These are phyloP conservation scores for Alosa sapidissima DNA, from an alignment of 2,797 vertebrate genomes.

Conservation along the genomic window DNA sequence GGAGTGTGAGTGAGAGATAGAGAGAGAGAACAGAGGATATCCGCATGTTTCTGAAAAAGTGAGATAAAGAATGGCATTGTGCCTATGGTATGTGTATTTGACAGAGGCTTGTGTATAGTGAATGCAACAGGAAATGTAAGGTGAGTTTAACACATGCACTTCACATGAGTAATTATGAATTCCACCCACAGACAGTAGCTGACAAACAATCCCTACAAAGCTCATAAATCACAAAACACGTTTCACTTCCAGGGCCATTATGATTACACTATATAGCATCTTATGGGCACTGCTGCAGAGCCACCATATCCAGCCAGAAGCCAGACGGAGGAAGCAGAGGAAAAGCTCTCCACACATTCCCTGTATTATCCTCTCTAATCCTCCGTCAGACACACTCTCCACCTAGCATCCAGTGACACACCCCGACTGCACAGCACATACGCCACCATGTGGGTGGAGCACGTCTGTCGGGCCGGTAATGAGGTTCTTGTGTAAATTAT, in stretches of 20 bases:
- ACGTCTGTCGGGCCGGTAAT: neutral
- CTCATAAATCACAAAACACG: neutral
- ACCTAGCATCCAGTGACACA: neutral
- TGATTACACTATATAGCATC: neutral
- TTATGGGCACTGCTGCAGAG: neutral
- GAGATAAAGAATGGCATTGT: slow-evolving; percentile 20
- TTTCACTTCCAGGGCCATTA: neutral
- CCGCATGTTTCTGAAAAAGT: neutral
- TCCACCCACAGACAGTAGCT: neutral
- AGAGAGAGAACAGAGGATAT: neutral
- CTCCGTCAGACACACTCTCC: neutral
- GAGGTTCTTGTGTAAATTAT: slow-evolving; percentile 28
- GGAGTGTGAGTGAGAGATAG: neutral
- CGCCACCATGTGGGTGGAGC: slow-evolving; percentile 24
- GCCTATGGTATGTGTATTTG: slow-evolving; percentile 31
- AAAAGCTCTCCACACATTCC: neutral
- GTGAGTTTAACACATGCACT: neutral
- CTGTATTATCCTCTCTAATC: neutral
- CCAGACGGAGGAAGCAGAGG: neutral
- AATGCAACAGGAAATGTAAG: neutral
- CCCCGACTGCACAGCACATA: slow-evolving; percentile 1
- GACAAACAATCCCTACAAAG: neutral
- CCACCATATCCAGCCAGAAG: neutral
- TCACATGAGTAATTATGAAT: neutral
- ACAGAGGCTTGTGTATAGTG: neutral